Evolutionary conservation across 2,113 vertebrate species (phyloP).

Genomic region (Lepisosteus osseus): DNA sequence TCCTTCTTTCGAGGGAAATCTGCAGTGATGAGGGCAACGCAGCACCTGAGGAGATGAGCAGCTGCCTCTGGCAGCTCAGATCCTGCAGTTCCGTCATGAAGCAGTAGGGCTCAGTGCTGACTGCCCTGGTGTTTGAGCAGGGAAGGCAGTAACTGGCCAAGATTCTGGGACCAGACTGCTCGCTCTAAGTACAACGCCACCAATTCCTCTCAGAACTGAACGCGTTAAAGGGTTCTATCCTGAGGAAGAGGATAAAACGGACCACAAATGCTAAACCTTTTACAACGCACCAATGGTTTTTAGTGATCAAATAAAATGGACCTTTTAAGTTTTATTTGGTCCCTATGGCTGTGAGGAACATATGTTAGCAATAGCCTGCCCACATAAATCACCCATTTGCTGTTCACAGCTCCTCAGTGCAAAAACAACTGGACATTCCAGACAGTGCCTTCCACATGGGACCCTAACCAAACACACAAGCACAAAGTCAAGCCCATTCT

Average conservation of each 20-base stretch:
- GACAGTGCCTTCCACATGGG: neutral
- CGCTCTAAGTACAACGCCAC: neutral
- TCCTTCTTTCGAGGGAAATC: too few relatives aligned
- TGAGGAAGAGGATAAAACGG: conserved; percentile 34
- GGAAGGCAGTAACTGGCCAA: neutral
- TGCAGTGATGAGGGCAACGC: too few relatives aligned
- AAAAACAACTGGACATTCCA: neutral
- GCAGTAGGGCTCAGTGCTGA: neutral
- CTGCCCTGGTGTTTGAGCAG: neutral
- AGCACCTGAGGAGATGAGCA: neutral
- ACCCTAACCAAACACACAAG: neutral
- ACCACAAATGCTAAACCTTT: conserved; percentile 40
- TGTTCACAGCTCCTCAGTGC: neutral
- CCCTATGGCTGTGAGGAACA: conserved; percentile 40
- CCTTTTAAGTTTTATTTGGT: conserved; percentile 68
- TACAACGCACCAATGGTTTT: conserved; percentile 50
- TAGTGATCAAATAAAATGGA: conserved; percentile 66
- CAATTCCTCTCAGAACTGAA: neutral
- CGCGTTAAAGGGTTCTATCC: conserved; percentile 21
- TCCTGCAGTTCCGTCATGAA: too few relatives aligned
- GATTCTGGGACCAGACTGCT: neutral
- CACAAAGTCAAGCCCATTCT: neutral
- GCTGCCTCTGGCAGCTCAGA: too few relatives aligned
- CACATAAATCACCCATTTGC: conserved; percentile 36
- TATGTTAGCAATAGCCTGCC: conserved; percentile 42